phyloP scores from a whole-genome alignment of 2,113 vertebrate species.

The Python bivittatus region DNA sequence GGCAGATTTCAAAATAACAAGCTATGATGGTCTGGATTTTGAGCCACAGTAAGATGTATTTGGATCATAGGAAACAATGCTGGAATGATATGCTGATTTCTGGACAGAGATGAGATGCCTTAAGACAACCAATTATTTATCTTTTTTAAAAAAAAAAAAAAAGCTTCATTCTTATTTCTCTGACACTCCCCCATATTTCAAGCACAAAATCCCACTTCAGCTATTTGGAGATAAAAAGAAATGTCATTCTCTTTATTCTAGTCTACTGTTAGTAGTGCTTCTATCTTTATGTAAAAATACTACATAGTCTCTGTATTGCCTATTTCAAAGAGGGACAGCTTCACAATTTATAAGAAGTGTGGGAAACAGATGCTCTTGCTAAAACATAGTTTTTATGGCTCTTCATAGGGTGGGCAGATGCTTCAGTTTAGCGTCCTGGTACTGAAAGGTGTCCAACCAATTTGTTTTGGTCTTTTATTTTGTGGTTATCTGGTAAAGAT shows the following conservation, averaged over 20 bases:
- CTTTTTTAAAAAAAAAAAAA: neutral
- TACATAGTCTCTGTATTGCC: slow-evolving; percentile 51
- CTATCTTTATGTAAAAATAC: slow-evolving; percentile 45
- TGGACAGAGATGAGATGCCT: neutral
- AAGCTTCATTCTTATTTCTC: slow-evolving; percentile 21
- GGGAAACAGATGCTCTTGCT: neutral
- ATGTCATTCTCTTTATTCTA: slow-evolving; percentile 43
- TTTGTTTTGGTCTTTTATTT: neutral
- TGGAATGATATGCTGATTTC: neutral
- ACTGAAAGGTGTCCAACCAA: neutral
- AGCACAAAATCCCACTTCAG: slow-evolving; percentile 59
- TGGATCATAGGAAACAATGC: neutral
- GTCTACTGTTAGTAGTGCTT: slow-evolving; percentile 45
- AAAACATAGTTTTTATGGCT: neutral
- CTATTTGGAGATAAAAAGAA: neutral
- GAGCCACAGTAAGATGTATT: neutral
- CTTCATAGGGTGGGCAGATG: neutral
- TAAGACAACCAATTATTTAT: neutral
- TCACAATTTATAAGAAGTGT: slow-evolving; percentile 1
- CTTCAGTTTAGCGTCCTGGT: neutral
- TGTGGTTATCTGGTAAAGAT: neutral
- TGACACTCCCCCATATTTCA: slow-evolving; percentile 15
- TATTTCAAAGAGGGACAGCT: slow-evolving; percentile 29
- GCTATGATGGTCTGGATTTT: neutral
- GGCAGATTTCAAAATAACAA: neutral